phyloP scores from a whole-genome alignment of 2,888 invertebrate species.

The Scrobipalpa atriplicella region DNA sequence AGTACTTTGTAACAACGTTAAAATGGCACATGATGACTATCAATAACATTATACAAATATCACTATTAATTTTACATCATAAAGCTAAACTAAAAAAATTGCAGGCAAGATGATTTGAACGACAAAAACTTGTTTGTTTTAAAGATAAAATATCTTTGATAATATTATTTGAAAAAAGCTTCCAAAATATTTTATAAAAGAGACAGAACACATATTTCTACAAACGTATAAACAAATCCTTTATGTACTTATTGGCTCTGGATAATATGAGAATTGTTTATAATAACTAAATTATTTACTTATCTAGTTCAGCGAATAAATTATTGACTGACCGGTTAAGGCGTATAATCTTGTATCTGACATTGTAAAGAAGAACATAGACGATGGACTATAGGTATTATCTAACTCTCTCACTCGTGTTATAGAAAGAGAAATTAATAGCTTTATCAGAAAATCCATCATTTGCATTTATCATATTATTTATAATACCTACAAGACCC shows the following conservation, averaged over 20 bases:
- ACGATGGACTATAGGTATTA: not conserved
- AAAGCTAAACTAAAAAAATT: not conserved
- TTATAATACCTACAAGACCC: too few species aligned
- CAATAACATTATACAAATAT: constrained; percentile 47
- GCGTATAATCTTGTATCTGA: not conserved
- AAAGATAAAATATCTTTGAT: too few species aligned
- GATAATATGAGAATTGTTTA: not conserved
- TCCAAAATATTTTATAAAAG: too few species aligned
- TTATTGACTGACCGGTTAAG: not conserved
- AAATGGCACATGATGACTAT: constrained; percentile 64
- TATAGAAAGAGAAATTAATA: too few species aligned
- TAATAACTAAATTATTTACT: not conserved
- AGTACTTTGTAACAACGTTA: constrained; percentile 35
- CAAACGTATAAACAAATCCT: not conserved
- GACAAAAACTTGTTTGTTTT: constrained; percentile 1
- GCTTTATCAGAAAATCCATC: too few species aligned
- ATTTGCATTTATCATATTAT: too few species aligned
- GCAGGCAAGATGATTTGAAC: constrained; percentile 9
- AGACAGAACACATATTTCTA: not conserved
- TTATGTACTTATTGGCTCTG: constrained; percentile 11
- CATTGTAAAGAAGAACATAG: not conserved
- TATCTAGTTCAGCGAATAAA: not conserved
- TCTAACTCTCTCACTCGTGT: too few species aligned
- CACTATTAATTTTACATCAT: constrained; percentile 46
- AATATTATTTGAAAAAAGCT: too few species aligned